Evolutionary conservation across 2,888 invertebrate genomes (phyloP).

Genomic region (Lasioglossum morio): DNA sequence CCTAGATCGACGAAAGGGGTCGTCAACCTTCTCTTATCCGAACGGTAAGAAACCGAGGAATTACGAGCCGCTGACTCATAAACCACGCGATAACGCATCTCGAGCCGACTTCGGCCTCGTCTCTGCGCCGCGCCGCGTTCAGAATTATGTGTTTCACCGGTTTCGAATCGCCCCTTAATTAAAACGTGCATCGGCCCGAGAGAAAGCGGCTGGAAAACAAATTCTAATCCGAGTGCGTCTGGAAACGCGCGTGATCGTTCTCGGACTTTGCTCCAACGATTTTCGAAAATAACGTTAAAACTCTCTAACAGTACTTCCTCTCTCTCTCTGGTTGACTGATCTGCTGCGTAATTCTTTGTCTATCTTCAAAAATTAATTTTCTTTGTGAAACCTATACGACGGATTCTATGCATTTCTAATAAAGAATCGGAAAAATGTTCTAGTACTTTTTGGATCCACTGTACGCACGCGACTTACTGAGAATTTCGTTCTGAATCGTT

Average conservation of each 20-base stretch:
- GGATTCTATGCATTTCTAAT: not conserved
- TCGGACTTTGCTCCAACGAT: not conserved
- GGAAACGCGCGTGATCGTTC: not conserved
- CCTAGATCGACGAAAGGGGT: slow-evolving; percentile 35
- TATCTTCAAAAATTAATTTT: too few species aligned
- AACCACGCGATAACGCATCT: slow-evolving; percentile 59
- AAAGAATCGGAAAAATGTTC: not conserved
- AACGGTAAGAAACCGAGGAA: slow-evolving; percentile 50
- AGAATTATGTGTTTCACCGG: slow-evolving; percentile 28
- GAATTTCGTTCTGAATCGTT: not conserved
- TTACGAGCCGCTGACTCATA: slow-evolving; percentile 55
- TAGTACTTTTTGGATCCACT: not conserved
- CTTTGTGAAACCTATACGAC: not conserved
- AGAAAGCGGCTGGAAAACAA: not conserved
- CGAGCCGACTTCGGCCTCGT: slow-evolving; percentile 11
- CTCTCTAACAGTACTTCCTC: not conserved
- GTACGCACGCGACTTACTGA: not conserved
- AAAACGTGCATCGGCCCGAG: slow-evolving; percentile 10
- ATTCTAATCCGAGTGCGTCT: not conserved
- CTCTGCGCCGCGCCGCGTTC: not conserved
- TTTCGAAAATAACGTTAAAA: not conserved
- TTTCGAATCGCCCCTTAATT: slow-evolving; percentile 18
- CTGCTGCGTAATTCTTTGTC: too few species aligned
- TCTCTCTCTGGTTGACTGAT: too few species aligned
- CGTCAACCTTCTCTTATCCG: slow-evolving; percentile 62